A percentile compares a stretch with the other conserved stretches of the same genome.
Conservation (phyloP, 2,797 vertebrate species). For the Caiman crocodilus region DNA sequence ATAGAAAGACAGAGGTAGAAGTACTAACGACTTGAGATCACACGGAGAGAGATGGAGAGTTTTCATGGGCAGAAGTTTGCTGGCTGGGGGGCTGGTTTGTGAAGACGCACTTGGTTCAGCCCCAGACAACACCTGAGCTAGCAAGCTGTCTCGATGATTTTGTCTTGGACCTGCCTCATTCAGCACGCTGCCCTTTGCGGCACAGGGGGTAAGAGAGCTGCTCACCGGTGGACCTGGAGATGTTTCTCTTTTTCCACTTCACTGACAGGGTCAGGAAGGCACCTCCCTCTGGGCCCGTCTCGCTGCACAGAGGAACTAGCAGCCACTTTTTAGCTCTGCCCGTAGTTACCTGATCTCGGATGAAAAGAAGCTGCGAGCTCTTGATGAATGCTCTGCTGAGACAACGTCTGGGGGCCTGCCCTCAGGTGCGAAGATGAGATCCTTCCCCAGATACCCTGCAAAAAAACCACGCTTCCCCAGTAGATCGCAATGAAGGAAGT, state of each 20-base stretch:
- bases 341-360: conserved; percentile 86
- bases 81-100: background rate
- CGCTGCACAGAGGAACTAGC: conserved; percentile 44
- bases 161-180: conserved; percentile 2
- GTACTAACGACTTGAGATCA: background rate
- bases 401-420: conserved; percentile 65
- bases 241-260: conserved; percentile 22
- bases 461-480: conserved; percentile 47
- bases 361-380: conserved; percentile 86
- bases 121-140: background rate
- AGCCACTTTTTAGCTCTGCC: conserved; percentile 33
- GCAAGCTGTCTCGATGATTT: background rate
- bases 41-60: background rate
- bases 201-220: background rate
- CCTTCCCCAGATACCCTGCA: conserved; percentile 77
- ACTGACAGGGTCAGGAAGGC: conserved; percentile 74
- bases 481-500: conserved; percentile 16
- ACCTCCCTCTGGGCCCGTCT: conserved; percentile 51
- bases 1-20: background rate
- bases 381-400: conserved; percentile 85
- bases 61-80: background rate
- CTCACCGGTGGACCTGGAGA: conserved; percentile 17
- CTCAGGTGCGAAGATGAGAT: conserved; percentile 79
- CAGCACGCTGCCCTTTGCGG: conserved; percentile 19
- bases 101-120: background rate